Base-by-base conservation (phyloP, 2,113 vertebrate genomes). In the Vimba vimba region DNA sequence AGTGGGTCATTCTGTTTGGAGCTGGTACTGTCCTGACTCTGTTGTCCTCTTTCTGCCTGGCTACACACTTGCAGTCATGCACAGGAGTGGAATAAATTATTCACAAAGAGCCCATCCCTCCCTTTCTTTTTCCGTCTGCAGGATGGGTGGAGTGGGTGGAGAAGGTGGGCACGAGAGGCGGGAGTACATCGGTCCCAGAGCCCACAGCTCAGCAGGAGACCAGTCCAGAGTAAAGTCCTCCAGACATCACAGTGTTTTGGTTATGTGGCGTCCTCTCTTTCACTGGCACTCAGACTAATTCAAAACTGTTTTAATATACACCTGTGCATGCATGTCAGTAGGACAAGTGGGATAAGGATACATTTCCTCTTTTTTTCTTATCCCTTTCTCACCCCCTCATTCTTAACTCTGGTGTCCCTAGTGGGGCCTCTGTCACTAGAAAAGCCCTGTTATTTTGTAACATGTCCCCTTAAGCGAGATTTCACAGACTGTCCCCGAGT, bases 1-100 rank as follows among this genome's bases (percentile, higher is more conserved):
- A 64, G 30, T 55, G 69, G 36, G 55, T 57, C 85, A 59, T 83
- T 69, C 39, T 73, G 36, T 59, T 74, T 21, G 66, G 55, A 30
- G 21, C 50, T 62, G 62, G 45, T 59, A 57, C 84, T 45, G 69
- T 62, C 68, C 55, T 27, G 68, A 15, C 83, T 64, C 87, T 90
- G 89, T 82, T 90, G 90, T 92, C 91, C 89, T 91, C 89, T 92
- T 90, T 92, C 91, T 88, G 91, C 91, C 89, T 91, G 90, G 88
- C 89, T 92, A 92, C 92, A 93, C 90, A 83, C 89, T 87, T 85
- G 91, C 92, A 91, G 90, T 91, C 90, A 88, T 90, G 89, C 88
- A 91, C 89, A 90, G 84, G 84, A 88, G 81, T 87, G 47, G 86
- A 85, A 92, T 94, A 91, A 94, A 95, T 93, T 91, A 95, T 95